Percentiles rank a stretch among this genome's conserved stretches.
phyloP scores from a whole-genome alignment of 1,140 invertebrate species.

The Eufriesea mexicana region DNA sequence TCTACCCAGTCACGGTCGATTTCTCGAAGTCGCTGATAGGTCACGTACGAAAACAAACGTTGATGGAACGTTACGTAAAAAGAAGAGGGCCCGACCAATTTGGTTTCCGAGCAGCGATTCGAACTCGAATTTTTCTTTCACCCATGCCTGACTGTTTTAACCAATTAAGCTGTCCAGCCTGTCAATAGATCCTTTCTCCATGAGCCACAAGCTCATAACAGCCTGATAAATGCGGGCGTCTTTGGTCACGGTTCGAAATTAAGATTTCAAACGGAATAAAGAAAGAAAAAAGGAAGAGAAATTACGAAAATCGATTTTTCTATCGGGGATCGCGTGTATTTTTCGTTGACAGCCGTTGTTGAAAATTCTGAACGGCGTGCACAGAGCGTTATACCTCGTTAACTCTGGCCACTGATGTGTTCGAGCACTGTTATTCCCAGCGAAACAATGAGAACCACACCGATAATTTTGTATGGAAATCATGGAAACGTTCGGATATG shows the following conservation, averaged over 20 bases:
- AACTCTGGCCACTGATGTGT: background rate
- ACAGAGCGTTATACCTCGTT: background rate
- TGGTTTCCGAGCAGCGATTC: slow-evolving; percentile 13
- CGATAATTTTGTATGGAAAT: slow-evolving; percentile 30
- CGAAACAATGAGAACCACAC: slow-evolving; percentile 21
- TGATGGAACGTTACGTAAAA: background rate
- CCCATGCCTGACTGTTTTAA: slow-evolving; percentile 26
- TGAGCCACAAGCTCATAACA: background rate
- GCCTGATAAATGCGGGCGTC: slow-evolving; percentile 24
- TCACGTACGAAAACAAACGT: slow-evolving; percentile 24
- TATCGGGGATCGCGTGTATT: background rate
- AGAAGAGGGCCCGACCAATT: slow-evolving; percentile 16
- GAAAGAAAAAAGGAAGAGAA: background rate
- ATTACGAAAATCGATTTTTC: background rate
- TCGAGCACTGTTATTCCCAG: background rate
- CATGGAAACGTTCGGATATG: slow-evolving; percentile 9
- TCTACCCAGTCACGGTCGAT: too few relatives aligned
- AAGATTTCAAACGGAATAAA: background rate
- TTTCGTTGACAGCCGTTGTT: too few relatives aligned
- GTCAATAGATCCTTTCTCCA: slow-evolving; percentile 14
- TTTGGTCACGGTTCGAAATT: slow-evolving; percentile 1
- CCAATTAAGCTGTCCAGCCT: slow-evolving; percentile 37
- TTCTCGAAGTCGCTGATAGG: background rate
- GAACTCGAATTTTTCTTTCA: slow-evolving; percentile 32
- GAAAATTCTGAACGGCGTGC: background rate